phyloP scores from a whole-genome alignment of 2,113 vertebrate genomes.

The Eulacestoma nigropectus region DNA sequence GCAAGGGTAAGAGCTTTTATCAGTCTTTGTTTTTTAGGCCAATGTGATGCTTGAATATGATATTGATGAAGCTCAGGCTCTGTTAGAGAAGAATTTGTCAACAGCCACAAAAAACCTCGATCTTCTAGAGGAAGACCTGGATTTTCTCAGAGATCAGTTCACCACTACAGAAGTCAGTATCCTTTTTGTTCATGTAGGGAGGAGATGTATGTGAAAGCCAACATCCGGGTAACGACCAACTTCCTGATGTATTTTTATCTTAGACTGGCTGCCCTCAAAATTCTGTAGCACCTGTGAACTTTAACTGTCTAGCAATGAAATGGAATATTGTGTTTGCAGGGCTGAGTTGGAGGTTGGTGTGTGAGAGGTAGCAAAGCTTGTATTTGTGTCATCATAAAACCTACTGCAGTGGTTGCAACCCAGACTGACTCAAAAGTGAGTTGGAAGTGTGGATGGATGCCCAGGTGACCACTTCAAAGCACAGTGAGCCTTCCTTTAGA shows the following conservation, averaged over 20 bases:
- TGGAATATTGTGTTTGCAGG: neutral
- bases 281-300: neutral
- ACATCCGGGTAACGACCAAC: rapidly evolving
- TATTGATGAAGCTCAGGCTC: slow-evolving; percentile 91
- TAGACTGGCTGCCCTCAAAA: neutral
- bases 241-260: neutral
- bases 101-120: slow-evolving; percentile 93
- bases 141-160: slow-evolving; percentile 97
- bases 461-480: neutral
- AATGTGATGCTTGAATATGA: slow-evolving; percentile 99
- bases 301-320: neutral
- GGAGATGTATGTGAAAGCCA: neutral
- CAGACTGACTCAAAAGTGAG: neutral
- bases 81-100: slow-evolving; percentile 92
- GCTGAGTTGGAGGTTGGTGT: neutral
- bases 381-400: neutral
- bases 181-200: slow-evolving; percentile 71
- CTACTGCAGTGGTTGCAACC: neutral
- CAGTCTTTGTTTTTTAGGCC: slow-evolving; percentile 71
- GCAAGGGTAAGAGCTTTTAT: neutral
- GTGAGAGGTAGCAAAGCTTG: neutral
- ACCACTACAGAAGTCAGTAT: slow-evolving; percentile 99
- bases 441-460: neutral
- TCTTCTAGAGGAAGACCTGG: slow-evolving; percentile 91
- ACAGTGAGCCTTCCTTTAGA: neutral